phyloP scores from a whole-genome alignment of 2,113 vertebrate species.

The Macquaria ambigua region DNA sequence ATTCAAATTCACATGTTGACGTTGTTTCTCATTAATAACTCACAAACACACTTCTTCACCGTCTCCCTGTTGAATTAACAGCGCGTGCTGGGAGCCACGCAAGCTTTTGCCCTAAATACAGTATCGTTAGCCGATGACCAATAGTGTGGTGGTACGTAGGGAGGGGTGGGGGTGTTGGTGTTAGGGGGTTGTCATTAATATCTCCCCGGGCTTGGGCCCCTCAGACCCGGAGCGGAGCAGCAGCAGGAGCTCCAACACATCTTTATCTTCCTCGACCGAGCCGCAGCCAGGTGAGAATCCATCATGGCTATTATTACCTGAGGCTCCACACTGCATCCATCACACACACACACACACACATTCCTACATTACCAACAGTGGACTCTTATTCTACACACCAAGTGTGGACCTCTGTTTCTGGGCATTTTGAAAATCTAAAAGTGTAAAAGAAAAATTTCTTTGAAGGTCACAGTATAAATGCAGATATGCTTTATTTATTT shows the following conservation, averaged over 20 bases:
- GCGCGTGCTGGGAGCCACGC: neutral
- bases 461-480: neutral
- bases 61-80: neutral
- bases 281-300: slow-evolving; percentile 64
- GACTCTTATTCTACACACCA: neutral
- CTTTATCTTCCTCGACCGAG: slow-evolving; percentile 59
- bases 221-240: slow-evolving; percentile 3
- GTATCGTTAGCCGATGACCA: slow-evolving; percentile 48
- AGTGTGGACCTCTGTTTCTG: neutral
- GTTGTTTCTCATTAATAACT: slow-evolving; percentile 13
- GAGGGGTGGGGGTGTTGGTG: neutral
- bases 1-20: neutral
- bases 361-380: neutral
- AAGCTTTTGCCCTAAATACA: slow-evolving; percentile 22
- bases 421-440: neutral
- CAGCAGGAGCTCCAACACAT: slow-evolving; percentile 26
- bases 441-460: too few relatives aligned
- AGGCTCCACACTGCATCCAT: slow-evolving; percentile 52
- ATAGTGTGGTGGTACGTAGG: neutral
- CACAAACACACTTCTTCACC: neutral
- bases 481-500: neutral
- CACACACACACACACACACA: slow-evolving; percentile 26
- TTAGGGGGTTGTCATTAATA: slow-evolving; percentile 51
- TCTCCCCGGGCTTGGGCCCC: slow-evolving; percentile 14
- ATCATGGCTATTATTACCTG: slow-evolving; percentile 70